Conservation (phyloP, 2,113 vertebrate genomes). For the Zosterops borbonicus region DNA sequence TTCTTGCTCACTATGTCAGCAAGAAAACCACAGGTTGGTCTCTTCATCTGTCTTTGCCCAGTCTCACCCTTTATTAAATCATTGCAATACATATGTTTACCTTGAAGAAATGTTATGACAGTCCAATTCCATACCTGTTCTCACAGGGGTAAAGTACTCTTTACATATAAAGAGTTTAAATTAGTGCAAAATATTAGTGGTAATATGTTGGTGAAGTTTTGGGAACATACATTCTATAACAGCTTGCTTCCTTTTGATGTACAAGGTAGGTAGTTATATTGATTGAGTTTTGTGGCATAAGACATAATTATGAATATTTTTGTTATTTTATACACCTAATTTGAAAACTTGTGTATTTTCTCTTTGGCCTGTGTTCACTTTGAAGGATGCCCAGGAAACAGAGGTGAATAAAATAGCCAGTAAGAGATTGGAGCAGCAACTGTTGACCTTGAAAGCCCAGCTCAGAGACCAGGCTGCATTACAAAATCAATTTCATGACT, state of each 20-base stretch:
- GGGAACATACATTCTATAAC: neutral
- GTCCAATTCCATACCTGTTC: neutral
- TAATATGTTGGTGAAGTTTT: neutral
- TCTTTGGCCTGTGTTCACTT: neutral
- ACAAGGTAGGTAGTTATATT: neutral
- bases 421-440: constrained; percentile 59
- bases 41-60: neutral
- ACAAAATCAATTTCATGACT: neutral
- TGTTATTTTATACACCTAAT: neutral
- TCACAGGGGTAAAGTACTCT: neutral
- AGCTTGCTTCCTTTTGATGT: neutral
- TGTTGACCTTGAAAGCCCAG: constrained; percentile 70
- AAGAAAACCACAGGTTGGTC: neutral
- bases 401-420: constrained; percentile 1
- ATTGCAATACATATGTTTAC: neutral
- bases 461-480: constrained; percentile 64
- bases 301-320: neutral
- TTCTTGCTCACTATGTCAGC: neutral
- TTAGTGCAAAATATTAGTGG: neutral
- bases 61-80: neutral
- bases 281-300: neutral
- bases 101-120: neutral
- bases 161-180: neutral
- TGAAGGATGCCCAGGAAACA: neutral
- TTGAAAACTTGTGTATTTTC: neutral